These are phyloP conservation scores for Todiramphus saurophagus DNA, from an alignment of 2,113 vertebrate genomes.

Conservation along the genomic window DNA sequence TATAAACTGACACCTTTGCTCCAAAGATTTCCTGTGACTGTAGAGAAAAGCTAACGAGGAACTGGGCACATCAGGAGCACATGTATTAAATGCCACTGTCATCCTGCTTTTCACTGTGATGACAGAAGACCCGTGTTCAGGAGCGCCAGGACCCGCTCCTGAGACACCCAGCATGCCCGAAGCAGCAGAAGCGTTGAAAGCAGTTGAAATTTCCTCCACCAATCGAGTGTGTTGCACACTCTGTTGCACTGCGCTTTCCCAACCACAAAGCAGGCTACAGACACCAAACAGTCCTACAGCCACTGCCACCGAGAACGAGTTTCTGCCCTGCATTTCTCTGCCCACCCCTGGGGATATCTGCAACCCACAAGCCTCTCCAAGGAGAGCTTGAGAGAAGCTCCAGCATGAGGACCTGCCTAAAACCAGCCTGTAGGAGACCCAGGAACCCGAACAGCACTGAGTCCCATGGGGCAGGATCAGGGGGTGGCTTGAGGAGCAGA, in stretches of 20 bases:
- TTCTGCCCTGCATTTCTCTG: not conserved
- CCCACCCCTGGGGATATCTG: not conserved
- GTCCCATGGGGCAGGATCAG: accelerated
- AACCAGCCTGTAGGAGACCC: not conserved
- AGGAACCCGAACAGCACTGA: not conserved
- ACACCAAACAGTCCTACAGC: not conserved
- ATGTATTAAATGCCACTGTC: not conserved
- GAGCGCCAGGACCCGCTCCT: not conserved
- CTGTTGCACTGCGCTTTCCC: not conserved
- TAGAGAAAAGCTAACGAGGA: not conserved
- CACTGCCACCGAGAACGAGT: not conserved
- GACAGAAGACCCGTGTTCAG: not conserved
- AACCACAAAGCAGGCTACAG: not conserved
- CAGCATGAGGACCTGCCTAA: not conserved
- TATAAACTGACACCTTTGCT: not conserved
- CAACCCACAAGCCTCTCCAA: not conserved
- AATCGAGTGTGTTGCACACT: accelerated
- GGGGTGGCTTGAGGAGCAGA: not conserved
- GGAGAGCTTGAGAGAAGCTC: not conserved
- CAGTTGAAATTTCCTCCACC: not conserved
- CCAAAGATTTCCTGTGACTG: not conserved
- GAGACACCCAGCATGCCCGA: not conserved
- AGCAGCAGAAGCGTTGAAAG: not conserved
- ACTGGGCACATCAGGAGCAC: not conserved
- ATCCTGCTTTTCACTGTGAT: not conserved